Evolutionary conservation across 1,140 invertebrate genomes (phyloP), one percentile per base, ranked within the genome.

Genomic region (Magallana ariakensis): DNA sequence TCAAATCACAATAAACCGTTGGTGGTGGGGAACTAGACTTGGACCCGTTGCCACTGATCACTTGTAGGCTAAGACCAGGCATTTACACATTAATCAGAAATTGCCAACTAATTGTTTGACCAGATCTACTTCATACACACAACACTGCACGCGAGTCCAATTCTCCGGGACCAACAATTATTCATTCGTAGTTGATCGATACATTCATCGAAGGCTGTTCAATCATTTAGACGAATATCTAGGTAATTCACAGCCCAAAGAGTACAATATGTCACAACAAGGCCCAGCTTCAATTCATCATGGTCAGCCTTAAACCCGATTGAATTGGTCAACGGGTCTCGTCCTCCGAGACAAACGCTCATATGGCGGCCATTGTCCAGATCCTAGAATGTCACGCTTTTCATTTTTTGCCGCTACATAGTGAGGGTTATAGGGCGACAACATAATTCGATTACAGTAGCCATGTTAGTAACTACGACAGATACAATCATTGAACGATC

Each of bases 221-320:
- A 75, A 75, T 75, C 66, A 75, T 75, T 75, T 33, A 75, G 66
- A 75, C 66, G 19, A 19, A 26, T 13, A 75, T 33, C 66, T 75
- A 75, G 22, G 66, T 75, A 22, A 66, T 75, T 75, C 66, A 75
- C 66, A 75, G 66, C 66, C 22, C 66, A 33, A 33, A 75, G 66
- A 75, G 66, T 75, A 26, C 66, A 75, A 75, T 75, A 75, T 75
- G 66, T 75, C 66, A 75, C 66, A 75, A 75, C 66, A 33, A 75
- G 66, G 22, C 66, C 11, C 33, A 13, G 58, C 22, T 75, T 75
- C 66, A 26, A 75, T 75, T 75, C 66, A 75, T 75, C 66, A 75
- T 26, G 66, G 22, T 22, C 66, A 75, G 7, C 4, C 22, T 75
- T 13, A 13, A 10, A 75, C 11, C 66, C 22, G 66, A 75, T 75